These are phyloP conservation scores for Mionectes olivaceus DNA, from an alignment of 2,797 vertebrate species.

Conservation along the genomic window DNA sequence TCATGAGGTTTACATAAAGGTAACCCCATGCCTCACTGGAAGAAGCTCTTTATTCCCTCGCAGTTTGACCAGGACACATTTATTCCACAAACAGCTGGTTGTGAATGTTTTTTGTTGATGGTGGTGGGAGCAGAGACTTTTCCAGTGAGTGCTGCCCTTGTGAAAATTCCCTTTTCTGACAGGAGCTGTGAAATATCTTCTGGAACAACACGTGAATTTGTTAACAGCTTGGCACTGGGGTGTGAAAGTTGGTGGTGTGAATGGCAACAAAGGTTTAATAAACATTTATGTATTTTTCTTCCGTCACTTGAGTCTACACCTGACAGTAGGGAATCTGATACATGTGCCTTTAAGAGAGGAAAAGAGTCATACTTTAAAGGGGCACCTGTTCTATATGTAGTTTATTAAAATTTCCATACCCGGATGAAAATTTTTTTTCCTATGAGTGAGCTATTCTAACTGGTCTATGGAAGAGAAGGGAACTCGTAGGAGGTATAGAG, in stretches of 20 bases:
- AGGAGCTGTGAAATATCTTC: conserved; percentile 65
- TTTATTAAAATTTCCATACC: not conserved
- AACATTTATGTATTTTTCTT: conserved; percentile 68
- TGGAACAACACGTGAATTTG: conserved; percentile 49
- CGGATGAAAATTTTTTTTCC: not conserved
- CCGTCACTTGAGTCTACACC: conserved; percentile 47
- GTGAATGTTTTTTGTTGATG: conserved; percentile 15
- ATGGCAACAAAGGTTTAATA: conserved; percentile 68
- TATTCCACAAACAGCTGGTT: conserved; percentile 30
- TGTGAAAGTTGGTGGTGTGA: conserved; percentile 67
- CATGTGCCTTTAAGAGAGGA: not conserved
- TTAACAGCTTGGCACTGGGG: conserved; percentile 60
- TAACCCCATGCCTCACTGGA: not conserved
- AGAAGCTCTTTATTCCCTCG: not conserved
- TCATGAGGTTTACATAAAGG: not conserved
- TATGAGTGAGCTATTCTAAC: not conserved
- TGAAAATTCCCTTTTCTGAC: conserved; percentile 53
- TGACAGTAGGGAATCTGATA: conserved; percentile 41
- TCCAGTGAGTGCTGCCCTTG: not conserved
- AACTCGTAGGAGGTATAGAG: not conserved
- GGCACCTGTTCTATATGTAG: not conserved
- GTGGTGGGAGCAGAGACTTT: conserved; percentile 27
- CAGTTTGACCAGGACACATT: not conserved
- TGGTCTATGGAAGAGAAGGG: not conserved
- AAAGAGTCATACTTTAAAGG: not conserved